These are phyloP conservation scores for Scaptomyza reducta DNA, from an alignment of 2,888 invertebrate genomes.

Conservation along the genomic window DNA sequence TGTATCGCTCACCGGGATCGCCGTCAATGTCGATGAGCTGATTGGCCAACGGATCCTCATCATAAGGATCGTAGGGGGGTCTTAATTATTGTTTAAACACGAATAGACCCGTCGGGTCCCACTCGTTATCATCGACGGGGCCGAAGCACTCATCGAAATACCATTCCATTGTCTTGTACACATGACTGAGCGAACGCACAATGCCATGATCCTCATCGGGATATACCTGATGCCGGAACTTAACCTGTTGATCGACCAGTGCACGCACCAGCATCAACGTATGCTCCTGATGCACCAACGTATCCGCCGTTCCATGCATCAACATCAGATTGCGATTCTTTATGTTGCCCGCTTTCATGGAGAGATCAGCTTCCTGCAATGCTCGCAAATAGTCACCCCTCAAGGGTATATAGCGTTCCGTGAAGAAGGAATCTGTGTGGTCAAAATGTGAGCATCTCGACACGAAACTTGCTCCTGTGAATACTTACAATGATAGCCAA, in stretches of 20 bases:
- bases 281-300: slow-evolving; percentile 93
- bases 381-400: slow-evolving; percentile 88
- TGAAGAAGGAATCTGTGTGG: slow-evolving; percentile 91
- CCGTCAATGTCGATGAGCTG: slow-evolving; percentile 67
- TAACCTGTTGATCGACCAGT: slow-evolving; percentile 91
- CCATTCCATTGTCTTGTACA: slow-evolving; percentile 93
- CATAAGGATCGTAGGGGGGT: slow-evolving; percentile 77
- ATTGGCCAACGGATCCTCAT: slow-evolving; percentile 76
- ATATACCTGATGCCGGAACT: slow-evolving; percentile 94
- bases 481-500: slow-evolving; percentile 89
- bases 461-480: not conserved
- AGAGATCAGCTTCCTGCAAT: slow-evolving; percentile 91
- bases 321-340: slow-evolving; percentile 88
- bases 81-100: slow-evolving; percentile 84
- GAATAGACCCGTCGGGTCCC: slow-evolving; percentile 87
- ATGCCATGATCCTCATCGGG: slow-evolving; percentile 93
- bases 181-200: slow-evolving; percentile 89
- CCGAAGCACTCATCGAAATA: slow-evolving; percentile 94
- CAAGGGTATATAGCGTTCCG: slow-evolving; percentile 95
- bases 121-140: slow-evolving; percentile 88
- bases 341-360: slow-evolving; percentile 91
- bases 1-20: slow-evolving; percentile 50
- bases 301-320: slow-evolving; percentile 94
- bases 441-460: not conserved
- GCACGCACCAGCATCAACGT: slow-evolving; percentile 92